Evolutionary conservation across 2,888 invertebrate species (phyloP).

Genomic region (Muschampia plurimacula): DNA sequence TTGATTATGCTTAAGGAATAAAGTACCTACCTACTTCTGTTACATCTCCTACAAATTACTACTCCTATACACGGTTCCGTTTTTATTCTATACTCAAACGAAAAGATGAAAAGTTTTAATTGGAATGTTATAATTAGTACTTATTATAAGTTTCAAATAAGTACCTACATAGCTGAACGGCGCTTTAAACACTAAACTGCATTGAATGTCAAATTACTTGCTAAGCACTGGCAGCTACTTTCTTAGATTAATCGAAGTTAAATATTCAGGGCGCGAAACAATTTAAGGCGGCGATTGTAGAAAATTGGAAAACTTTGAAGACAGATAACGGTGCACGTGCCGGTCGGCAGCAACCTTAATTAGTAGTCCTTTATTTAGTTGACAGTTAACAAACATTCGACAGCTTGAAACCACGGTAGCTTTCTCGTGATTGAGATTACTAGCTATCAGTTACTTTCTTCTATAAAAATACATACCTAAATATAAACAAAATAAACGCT

Average conservation of each 20-base stretch:
- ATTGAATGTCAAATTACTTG: conserved; percentile 21
- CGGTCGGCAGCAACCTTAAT: conserved; percentile 65
- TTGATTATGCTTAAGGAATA: too few species aligned
- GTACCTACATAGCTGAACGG: conserved; percentile 1
- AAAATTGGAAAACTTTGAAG: conserved; percentile 79
- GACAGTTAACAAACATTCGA: conserved; percentile 68
- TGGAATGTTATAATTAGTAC: too few species aligned
- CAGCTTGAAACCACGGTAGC: conserved; percentile 57
- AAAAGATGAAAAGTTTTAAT: too few species aligned
- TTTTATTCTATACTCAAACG: too few species aligned
- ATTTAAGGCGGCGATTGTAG: conserved; percentile 65
- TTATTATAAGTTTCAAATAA: too few species aligned
- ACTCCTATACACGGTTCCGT: too few species aligned
- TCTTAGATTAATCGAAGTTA: conserved; percentile 37
- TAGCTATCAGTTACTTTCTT: neutral
- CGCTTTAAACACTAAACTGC: conserved; percentile 13
- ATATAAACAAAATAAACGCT: too few species aligned
- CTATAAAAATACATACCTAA: neutral
- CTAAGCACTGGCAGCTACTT: conserved; percentile 40
- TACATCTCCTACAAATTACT: too few species aligned
- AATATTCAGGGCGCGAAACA: conserved; percentile 49
- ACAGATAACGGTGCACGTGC: conserved; percentile 62
- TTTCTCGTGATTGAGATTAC: neutral
- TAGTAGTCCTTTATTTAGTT: conserved; percentile 70
- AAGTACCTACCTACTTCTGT: too few species aligned